A percentile compares a stretch with the other conserved stretches of the same genome.
These are phyloP conservation scores for Triplophysa yarkandensis DNA, from an alignment of 2,797 vertebrate species.

Conservation along the genomic window DNA sequence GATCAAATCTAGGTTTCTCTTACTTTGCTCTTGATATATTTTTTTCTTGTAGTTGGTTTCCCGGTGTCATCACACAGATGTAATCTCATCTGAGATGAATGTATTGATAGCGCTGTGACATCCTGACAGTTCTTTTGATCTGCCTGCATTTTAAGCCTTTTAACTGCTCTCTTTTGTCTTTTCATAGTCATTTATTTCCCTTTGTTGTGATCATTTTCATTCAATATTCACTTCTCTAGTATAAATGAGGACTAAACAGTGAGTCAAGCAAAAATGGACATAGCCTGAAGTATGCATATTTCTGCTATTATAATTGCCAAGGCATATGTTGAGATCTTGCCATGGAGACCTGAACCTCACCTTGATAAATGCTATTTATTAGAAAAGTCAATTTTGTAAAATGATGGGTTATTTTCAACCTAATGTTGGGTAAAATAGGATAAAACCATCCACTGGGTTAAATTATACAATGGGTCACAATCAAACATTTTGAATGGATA, in stretches of 20 bases:
- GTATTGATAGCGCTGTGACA: background rate
- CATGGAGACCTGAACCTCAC: constrained; percentile 34
- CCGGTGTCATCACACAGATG: constrained; percentile 12
- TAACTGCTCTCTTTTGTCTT: background rate
- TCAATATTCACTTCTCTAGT: background rate
- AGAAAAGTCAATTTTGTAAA: too few species aligned
- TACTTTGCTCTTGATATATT: background rate
- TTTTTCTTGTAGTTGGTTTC: constrained; percentile 1
- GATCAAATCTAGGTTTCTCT: constrained; percentile 20
- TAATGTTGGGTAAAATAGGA: too few species aligned
- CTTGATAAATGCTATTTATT: too few species aligned
- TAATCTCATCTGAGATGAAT: constrained; percentile 18
- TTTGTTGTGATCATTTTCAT: background rate
- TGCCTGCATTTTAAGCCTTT: background rate
- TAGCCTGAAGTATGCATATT: background rate
- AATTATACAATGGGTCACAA: too few species aligned
- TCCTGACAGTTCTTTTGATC: background rate
- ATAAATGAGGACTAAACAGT: background rate
- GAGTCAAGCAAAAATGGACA: background rate
- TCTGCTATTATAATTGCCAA: background rate
- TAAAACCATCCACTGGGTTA: too few species aligned
- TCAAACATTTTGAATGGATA: too few species aligned
- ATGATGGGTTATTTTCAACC: too few species aligned
- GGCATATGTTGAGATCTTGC: constrained; percentile 28
- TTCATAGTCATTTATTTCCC: background rate